Conservation (phyloP, 2,113 vertebrate genomes). For the Rhinoderma darwinii region DNA sequence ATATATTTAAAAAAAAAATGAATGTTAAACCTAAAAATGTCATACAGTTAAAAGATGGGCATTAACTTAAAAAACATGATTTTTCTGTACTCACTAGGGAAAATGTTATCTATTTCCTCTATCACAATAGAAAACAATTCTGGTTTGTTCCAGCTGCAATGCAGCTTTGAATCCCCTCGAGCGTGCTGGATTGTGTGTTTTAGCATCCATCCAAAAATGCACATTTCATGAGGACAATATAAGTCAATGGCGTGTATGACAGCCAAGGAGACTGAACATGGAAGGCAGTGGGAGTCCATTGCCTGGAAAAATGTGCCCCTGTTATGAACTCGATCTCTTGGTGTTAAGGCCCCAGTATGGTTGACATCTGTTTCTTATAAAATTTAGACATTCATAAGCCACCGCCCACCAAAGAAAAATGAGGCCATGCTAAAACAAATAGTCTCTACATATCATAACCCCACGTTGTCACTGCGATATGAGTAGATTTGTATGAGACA, state of each 20-base stretch:
- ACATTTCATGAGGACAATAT: neutral
- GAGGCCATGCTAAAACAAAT: constrained; percentile 14
- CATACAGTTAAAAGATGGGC: neutral
- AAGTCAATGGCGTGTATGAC: neutral
- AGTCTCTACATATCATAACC: neutral
- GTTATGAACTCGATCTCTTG: constrained; percentile 22
- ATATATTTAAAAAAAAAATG: neutral
- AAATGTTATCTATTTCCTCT: constrained; percentile 18
- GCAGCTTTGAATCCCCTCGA: neutral
- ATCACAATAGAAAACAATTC: neutral
- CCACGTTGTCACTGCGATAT: neutral
- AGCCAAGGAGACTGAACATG: neutral
- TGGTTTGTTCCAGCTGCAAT: neutral
- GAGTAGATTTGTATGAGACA: neutral
- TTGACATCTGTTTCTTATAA: constrained; percentile 47
- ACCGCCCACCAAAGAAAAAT: constrained; percentile 9
- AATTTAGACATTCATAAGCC: neutral
- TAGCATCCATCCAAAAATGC: constrained; percentile 15
- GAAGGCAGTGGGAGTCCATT: neutral
- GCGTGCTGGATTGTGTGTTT: constrained; percentile 24
- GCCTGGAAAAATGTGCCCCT: constrained; percentile 28
- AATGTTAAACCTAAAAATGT: neutral
- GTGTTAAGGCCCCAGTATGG: constrained; percentile 10
- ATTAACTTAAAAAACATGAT: neutral
- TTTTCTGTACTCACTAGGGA: constrained; percentile 1